Percentiles rank a stretch among this genome's conserved stretches.
Conservation (phyloP, 2,888 invertebrate species). For the Hemithea aestivaria region DNA sequence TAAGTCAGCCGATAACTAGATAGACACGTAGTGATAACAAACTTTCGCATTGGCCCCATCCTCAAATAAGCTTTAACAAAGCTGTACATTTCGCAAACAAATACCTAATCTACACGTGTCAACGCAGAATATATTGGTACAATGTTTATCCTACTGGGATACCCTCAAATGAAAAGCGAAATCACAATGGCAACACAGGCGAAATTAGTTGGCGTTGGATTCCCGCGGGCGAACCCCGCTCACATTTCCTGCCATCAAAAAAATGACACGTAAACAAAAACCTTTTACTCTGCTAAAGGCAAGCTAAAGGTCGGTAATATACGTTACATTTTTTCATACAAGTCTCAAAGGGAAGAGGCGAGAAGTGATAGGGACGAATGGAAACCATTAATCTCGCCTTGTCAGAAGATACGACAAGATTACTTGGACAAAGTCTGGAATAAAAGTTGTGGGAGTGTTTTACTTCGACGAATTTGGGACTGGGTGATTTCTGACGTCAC, state of each 20-base stretch:
- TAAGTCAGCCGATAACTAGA: no score
- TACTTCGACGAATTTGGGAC: no score
- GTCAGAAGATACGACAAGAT: constrained; percentile 33
- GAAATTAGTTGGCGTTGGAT: constrained; percentile 16
- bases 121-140: no score
- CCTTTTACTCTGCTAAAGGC: constrained; percentile 16
- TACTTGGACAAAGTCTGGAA: no score
- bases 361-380: constrained; percentile 27
- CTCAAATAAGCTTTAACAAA: no score
- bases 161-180: constrained; percentile 10
- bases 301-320: constrained; percentile 24
- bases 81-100: no score
- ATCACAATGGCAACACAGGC: constrained; percentile 10
- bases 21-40: no score
- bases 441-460: no score
- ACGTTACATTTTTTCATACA: constrained; percentile 28
- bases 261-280: constrained; percentile 22
- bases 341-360: constrained; percentile 26
- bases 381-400: constrained; percentile 31
- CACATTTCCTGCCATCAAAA: constrained; percentile 23
- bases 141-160: no score
- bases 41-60: no score
- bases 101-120: no score
- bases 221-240: constrained; percentile 16
- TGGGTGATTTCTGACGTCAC: no score